Percentiles rank a stretch among this genome's conserved stretches.
These are phyloP conservation scores for Saxicola maurus DNA, from an alignment of 2,797 vertebrate genomes.

Conservation along the genomic window DNA sequence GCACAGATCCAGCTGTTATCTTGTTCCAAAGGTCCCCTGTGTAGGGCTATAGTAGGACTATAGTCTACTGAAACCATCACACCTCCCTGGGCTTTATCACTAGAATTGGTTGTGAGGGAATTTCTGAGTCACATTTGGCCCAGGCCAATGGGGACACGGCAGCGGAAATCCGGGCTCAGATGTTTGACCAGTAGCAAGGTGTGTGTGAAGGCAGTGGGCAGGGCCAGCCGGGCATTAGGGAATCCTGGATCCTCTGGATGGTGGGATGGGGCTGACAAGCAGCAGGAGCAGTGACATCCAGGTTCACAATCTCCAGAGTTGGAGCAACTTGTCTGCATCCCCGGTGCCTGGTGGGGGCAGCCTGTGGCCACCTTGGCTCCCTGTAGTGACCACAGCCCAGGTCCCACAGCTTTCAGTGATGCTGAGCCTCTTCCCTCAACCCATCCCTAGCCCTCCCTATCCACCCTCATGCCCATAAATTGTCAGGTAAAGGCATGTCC, in stretches of 20 bases:
- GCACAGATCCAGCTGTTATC: background rate
- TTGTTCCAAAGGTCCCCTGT: constrained; percentile 51
- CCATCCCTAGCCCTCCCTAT: background rate
- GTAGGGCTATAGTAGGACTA: background rate
- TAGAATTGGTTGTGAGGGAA: background rate
- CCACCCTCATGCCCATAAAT: background rate
- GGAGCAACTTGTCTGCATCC: accelerated
- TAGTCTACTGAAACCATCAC: background rate
- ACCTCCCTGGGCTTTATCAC: background rate
- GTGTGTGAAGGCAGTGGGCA: background rate
- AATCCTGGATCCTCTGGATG: background rate
- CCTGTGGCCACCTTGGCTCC: background rate
- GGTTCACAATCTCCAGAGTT: accelerated
- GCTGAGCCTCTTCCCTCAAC: background rate
- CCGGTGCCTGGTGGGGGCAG: background rate
- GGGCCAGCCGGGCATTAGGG: background rate
- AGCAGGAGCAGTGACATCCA: accelerated
- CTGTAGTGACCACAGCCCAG: accelerated
- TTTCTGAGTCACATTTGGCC: background rate
- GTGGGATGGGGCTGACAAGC: background rate
- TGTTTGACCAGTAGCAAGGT: background rate
- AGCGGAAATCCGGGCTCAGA: background rate
- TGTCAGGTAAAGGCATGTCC: background rate
- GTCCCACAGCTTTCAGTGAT: background rate
- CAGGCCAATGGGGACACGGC: background rate